phyloP scores from a whole-genome alignment of 2,797 vertebrate species.

The Oreochromis grahami region DNA sequence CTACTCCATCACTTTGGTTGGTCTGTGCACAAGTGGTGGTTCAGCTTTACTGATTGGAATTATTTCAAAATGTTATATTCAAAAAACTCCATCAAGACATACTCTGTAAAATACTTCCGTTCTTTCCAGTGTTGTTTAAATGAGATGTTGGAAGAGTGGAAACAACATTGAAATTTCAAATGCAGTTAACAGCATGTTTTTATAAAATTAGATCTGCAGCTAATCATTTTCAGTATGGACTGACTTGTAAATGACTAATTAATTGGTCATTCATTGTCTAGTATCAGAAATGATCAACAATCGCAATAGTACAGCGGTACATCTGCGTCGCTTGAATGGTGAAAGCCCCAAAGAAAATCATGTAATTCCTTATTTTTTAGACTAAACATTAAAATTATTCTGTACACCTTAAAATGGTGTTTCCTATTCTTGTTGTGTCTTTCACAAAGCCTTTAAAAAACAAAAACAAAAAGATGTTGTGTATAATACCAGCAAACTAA shows the following conservation, averaged over 20 bases:
- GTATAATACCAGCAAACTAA: not conserved
- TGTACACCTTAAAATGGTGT: not conserved
- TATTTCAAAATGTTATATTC: slow-evolving; percentile 14
- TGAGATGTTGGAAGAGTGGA: not conserved
- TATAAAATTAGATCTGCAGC: not conserved
- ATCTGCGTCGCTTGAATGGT: not conserved
- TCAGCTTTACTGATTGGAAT: slow-evolving; percentile 33
- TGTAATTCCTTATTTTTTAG: not conserved
- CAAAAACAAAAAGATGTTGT: not conserved
- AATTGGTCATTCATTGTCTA: not conserved
- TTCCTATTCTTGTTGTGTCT: not conserved
- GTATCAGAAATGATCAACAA: not conserved
- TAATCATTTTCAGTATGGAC: not conserved
- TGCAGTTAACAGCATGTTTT: not conserved
- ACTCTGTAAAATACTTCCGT: not conserved
- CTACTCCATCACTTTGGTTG: slow-evolving; percentile 33
- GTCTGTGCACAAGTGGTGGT: not conserved
- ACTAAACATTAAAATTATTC: not conserved
- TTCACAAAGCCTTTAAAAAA: not conserved
- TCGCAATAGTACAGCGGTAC: accelerated
- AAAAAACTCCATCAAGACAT: not conserved
- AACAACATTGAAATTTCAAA: not conserved
- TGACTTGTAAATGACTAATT: not conserved
- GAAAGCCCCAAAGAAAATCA: not conserved
- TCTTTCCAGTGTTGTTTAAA: not conserved